Evolutionary conservation across 2,888 invertebrate genomes (phyloP), one percentile per base, ranked within the genome.

Genomic region (Cantharis rustica): DNA sequence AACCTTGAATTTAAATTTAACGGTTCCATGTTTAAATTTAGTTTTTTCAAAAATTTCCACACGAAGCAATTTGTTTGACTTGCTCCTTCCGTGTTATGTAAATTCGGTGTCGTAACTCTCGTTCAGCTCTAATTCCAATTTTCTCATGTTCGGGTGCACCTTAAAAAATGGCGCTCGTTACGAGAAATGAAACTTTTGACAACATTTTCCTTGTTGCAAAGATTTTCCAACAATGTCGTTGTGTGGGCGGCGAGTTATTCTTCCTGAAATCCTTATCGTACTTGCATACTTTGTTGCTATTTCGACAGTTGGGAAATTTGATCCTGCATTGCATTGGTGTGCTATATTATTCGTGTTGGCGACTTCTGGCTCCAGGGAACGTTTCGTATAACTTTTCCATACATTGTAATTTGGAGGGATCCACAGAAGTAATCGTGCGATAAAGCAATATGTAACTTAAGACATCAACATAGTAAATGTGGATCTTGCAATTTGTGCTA

Each of bases 101-200:
- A 82, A 80, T 77, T 73, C 75, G 68, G 79, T 82, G 82, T 83
- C 80, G 81, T 79, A 83, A 82, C 73, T 17, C 69, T 76, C 81
- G 82, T 82, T 82, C 78, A 80, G 83, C 84, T 84, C 84, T 84
- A 84, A 75, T 83, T 84, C 82, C 80, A 75, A 72, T 72, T 47
- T 62, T 68, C 69, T 47, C 31, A 16, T 71, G 71, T 26, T 26
- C 7, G 17, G 75, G 73, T 69, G 77, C 61, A 61, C 27, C 63
- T 23, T 71, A 83, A 71, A 68, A 16, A 76, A 68, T 69, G 15
- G 63, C 79, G 68, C 13, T 13, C 11, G 31, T 27, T 27, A 10
- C 11, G 13, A 13, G 1, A 66, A 16, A 10, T 75, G n/a, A 47
- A 7, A n/a, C 47, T 47, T 13, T n/a, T 47, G 47, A 4, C 13